A percentile compares a stretch with the other conserved stretches of the same genome.
These are phyloP conservation scores for Electrophaes corylata DNA, from an alignment of 2,888 invertebrate genomes.

Conservation along the genomic window DNA sequence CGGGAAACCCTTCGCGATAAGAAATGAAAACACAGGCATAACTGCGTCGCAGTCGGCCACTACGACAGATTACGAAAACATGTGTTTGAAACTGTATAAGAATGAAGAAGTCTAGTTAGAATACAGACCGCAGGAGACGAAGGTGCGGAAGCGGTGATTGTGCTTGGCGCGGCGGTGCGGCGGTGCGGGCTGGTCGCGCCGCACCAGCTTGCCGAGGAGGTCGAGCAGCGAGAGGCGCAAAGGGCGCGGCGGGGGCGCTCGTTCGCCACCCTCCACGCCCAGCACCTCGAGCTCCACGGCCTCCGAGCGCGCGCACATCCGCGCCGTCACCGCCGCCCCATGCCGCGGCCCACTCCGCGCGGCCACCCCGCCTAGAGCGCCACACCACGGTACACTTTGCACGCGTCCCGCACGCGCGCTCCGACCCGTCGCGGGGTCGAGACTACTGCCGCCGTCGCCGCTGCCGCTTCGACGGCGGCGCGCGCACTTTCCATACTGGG, in stretches of 20 bases:
- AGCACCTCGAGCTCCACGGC: conserved; percentile 91
- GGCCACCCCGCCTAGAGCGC: conserved; percentile 55
- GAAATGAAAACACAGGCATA: conserved; percentile 21
- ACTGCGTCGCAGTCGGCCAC: conserved; percentile 26
- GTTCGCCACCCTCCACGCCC: conserved; percentile 89
- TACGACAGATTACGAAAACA: neutral
- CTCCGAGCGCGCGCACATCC: conserved; percentile 91
- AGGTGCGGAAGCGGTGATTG: conserved; percentile 83
- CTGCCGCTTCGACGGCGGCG: conserved; percentile 23
- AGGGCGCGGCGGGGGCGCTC: conserved; percentile 88
- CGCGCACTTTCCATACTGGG: conserved; percentile 44
- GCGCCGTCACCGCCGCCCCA: conserved; percentile 89
- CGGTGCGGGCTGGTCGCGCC: conserved; percentile 74
- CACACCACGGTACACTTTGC: conserved; percentile 49
- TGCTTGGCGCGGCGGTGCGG: conserved; percentile 74
- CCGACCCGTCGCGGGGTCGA: conserved; percentile 64
- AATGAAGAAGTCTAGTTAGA: neutral
- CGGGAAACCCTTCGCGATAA: conserved; percentile 22
- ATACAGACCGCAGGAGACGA: conserved; percentile 79
- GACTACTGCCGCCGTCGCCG: conserved; percentile 24
- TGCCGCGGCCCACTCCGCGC: conserved; percentile 82
- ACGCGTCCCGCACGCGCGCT: conserved; percentile 60
- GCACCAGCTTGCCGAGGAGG: conserved; percentile 86
- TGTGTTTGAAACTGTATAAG: neutral
- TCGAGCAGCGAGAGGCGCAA: conserved; percentile 87